phyloP scores from a whole-genome alignment of 2,888 invertebrate genomes.

The Chironomus riparius region DNA sequence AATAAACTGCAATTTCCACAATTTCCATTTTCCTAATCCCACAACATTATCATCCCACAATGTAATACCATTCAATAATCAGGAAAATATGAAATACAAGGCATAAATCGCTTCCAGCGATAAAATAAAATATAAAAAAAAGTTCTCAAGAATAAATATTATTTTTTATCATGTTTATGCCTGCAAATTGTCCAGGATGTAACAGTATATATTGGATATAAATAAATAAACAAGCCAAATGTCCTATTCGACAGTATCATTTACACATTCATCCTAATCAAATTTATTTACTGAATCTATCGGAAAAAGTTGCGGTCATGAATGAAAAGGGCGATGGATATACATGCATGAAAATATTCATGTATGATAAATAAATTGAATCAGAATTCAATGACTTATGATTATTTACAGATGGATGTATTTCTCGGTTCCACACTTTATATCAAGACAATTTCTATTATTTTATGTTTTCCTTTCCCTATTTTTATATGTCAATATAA shows the following conservation, averaged over 20 bases:
- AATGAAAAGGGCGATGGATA: slow-evolving; percentile 5
- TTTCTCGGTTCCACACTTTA: background rate
- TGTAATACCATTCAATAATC: no score
- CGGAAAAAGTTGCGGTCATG: slow-evolving; percentile 27
- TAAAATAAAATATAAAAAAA: slow-evolving; percentile 7
- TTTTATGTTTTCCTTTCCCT: background rate
- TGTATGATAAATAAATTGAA: slow-evolving; percentile 17
- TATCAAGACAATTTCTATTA: background rate
- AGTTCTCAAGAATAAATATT: background rate
- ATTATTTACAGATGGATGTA: slow-evolving; percentile 22
- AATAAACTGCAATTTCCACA: no score
- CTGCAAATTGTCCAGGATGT: background rate
- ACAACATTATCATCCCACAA: no score
- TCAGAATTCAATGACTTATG: slow-evolving; percentile 25
- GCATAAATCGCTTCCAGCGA: slow-evolving; percentile 9
- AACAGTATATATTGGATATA: background rate
- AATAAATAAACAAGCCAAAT: slow-evolving; percentile 14
- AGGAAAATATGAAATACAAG: background rate
- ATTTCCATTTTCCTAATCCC: no score
- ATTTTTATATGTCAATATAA: background rate
- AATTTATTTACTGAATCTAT: slow-evolving; percentile 24
- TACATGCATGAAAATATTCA: background rate
- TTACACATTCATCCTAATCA: slow-evolving; percentile 29
- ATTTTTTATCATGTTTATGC: no score
- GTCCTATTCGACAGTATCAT: slow-evolving; percentile 25